These are phyloP conservation scores for Adelphocoris suturalis DNA, from an alignment of 2,888 invertebrate species.

Conservation along the genomic window DNA sequence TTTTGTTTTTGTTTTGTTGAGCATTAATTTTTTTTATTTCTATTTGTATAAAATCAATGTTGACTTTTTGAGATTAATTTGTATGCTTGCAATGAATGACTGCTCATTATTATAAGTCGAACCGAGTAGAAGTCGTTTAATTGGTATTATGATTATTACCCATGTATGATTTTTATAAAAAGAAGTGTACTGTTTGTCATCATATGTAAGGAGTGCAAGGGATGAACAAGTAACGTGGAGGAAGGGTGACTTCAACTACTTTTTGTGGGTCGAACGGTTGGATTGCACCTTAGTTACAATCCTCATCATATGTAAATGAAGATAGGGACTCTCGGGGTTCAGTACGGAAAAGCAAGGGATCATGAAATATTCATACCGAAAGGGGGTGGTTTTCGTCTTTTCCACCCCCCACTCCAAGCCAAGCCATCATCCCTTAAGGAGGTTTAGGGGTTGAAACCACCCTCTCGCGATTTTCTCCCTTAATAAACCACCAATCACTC, in stretches of 20 bases:
- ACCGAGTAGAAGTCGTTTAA: too few species aligned
- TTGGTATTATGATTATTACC: too few species aligned
- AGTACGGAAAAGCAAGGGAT: slow-evolving; percentile 61
- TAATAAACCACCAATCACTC: slow-evolving; percentile 71
- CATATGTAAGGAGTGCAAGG: too few species aligned
- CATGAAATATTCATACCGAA: slow-evolving; percentile 71
- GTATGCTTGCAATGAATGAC: too few species aligned
- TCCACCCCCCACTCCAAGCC: slow-evolving; percentile 29
- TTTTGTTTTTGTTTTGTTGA: too few species aligned
- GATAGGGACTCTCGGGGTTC: slow-evolving; percentile 13
- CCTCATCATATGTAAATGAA: slow-evolving; percentile 71
- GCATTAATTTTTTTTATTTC: too few species aligned
- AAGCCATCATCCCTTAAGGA: slow-evolving; percentile 56
- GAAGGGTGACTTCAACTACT: not conserved
- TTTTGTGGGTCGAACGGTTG: slow-evolving; percentile 37
- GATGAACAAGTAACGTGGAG: too few species aligned
- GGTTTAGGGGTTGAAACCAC: slow-evolving; percentile 56
- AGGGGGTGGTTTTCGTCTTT: slow-evolving; percentile 51
- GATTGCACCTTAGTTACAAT: slow-evolving; percentile 59
- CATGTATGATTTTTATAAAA: too few species aligned
- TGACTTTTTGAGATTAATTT: too few species aligned
- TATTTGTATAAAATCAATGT: too few species aligned
- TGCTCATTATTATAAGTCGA: too few species aligned
- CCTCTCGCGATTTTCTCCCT: slow-evolving; percentile 61
- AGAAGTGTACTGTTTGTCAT: too few species aligned